A percentile compares a stretch with the other conserved stretches of the same genome.
Conservation (phyloP, 2,113 vertebrate genomes). For the Scolopax mira region DNA sequence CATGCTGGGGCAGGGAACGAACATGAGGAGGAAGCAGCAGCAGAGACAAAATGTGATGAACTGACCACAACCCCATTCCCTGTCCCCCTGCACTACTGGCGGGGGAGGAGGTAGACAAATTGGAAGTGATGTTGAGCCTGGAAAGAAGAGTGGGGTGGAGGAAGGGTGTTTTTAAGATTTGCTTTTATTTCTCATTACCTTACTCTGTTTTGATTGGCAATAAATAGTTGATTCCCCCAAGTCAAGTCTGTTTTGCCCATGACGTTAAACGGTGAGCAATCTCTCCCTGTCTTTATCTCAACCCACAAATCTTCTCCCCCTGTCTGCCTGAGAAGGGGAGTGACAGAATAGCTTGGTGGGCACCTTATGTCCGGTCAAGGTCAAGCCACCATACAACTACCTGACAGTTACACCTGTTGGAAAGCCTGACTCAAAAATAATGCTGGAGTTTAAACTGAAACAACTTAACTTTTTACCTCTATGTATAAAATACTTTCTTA, state of each 20-base stretch:
- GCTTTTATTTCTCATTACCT: background rate
- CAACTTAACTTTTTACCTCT: background rate
- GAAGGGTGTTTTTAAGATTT: background rate
- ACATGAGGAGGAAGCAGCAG: background rate
- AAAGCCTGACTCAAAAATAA: background rate
- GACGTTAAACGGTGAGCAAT: rapidly evolving
- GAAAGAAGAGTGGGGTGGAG: rapidly evolving
- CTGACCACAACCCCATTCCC: background rate
- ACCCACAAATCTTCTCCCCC: rapidly evolving
- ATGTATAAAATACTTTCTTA: background rate
- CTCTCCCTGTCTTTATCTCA: background rate
- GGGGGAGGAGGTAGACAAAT: background rate
- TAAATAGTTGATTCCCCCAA: background rate
- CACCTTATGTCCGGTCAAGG: too few species aligned
- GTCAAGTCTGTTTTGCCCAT: background rate
- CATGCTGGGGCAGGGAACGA: background rate
- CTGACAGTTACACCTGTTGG: background rate
- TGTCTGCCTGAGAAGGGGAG: background rate
- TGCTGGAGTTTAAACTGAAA: background rate
- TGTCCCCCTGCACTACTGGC: background rate
- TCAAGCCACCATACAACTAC: background rate
- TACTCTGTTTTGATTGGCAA: background rate
- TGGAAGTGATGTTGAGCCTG: background rate
- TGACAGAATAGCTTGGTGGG: background rate
- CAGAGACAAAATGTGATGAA: background rate